phyloP scores from a whole-genome alignment of 2,113 vertebrate species.

The Noturus placidus region DNA sequence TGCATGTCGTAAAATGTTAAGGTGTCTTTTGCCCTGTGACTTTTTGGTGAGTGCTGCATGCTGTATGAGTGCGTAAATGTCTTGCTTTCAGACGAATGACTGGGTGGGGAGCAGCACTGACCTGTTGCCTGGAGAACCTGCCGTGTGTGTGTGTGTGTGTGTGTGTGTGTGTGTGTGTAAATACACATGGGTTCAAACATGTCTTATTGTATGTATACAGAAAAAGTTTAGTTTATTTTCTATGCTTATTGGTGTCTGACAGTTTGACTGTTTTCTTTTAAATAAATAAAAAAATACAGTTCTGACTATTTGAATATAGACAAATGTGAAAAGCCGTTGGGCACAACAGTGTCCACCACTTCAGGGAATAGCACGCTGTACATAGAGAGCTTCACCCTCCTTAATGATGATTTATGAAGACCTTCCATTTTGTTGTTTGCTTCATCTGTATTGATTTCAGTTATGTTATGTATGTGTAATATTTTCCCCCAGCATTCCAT shows the following conservation, averaged over 20 bases:
- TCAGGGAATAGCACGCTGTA: slow-evolving; percentile 72
- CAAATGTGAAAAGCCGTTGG: slow-evolving; percentile 56
- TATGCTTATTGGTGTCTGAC: slow-evolving; percentile 45
- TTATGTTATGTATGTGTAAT: slow-evolving; percentile 57
- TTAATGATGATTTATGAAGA: slow-evolving; percentile 46
- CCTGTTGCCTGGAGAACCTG: slow-evolving; percentile 44
- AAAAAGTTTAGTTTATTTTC: slow-evolving; percentile 33
- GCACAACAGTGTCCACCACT: slow-evolving; percentile 59
- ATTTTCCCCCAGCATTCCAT: slow-evolving; percentile 34
- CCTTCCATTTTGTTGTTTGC: slow-evolving; percentile 39
- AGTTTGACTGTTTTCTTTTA: slow-evolving; percentile 21
- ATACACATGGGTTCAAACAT: slow-evolving; percentile 23
- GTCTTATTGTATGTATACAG: slow-evolving; percentile 36
- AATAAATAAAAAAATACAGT: slow-evolving; percentile 23
- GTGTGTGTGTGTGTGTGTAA: slow-evolving; percentile 37
- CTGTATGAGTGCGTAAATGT: slow-evolving; percentile 53
- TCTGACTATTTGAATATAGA: slow-evolving; percentile 48
- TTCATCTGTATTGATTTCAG: slow-evolving; percentile 52
- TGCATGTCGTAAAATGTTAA: slow-evolving; percentile 59
- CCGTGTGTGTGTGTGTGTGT: slow-evolving; percentile 39
- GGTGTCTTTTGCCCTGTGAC: slow-evolving; percentile 42
- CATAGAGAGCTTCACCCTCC: slow-evolving; percentile 56
- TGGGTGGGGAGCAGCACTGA: slow-evolving; percentile 53
- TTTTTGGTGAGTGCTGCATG: slow-evolving; percentile 60
- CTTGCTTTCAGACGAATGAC: slow-evolving; percentile 51